Conservation (phyloP, 2,888 invertebrate genomes). For the Ganaspis brasiliensis region DNA sequence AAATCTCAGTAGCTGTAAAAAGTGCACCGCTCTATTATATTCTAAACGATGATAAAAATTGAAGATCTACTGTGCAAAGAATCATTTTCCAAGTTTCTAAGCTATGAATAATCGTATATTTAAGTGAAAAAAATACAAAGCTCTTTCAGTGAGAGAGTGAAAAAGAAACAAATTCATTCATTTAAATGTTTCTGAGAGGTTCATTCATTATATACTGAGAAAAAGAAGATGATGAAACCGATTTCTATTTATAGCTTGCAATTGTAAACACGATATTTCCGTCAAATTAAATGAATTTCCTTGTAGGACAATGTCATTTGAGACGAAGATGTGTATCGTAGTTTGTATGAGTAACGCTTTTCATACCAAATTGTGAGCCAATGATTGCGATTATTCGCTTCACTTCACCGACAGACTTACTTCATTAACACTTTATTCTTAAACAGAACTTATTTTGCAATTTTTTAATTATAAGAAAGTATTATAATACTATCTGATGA, state of each 20-base stretch:
- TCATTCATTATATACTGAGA: constrained; percentile 16
- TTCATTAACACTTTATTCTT: neutral
- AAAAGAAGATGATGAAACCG: constrained; percentile 3
- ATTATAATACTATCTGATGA: too few relatives aligned
- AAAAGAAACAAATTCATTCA: constrained; percentile 13
- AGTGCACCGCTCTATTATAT: too few relatives aligned
- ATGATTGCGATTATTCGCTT: neutral
- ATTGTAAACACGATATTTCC: constrained; percentile 34
- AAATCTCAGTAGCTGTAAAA: too few relatives aligned
- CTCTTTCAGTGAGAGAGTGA: neutral
- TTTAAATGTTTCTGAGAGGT: constrained; percentile 16
- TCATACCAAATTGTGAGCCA: constrained; percentile 10
- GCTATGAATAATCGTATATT: too few relatives aligned
- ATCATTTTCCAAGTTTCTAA: too few relatives aligned
- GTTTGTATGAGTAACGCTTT: neutral
- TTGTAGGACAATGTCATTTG: constrained; percentile 17
- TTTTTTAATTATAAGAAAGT: too few relatives aligned
- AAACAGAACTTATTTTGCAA: too few relatives aligned
- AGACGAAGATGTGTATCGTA: constrained; percentile 1
- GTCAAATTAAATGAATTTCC: constrained; percentile 17
- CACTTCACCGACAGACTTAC: neutral
- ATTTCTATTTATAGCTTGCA: constrained; percentile 20
- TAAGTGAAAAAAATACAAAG: too few relatives aligned
- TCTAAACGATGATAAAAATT: too few relatives aligned
- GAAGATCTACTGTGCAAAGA: too few relatives aligned